phyloP scores from a whole-genome alignment of 2,797 vertebrate species.

The Chloroceryle amazona region DNA sequence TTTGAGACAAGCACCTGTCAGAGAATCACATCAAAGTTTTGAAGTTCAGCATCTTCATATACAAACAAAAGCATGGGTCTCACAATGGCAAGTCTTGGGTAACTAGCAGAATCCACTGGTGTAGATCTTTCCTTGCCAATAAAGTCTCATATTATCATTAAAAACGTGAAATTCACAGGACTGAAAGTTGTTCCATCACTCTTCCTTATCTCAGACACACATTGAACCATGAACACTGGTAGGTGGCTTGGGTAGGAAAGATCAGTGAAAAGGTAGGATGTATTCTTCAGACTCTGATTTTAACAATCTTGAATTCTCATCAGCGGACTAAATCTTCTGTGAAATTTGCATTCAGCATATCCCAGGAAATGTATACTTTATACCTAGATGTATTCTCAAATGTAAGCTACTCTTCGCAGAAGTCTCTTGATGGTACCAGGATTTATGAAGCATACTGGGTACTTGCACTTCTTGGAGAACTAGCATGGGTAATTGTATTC shows the following conservation, averaged over 20 bases:
- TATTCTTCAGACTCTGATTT: background rate
- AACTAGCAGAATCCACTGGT: background rate
- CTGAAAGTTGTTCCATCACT: background rate
- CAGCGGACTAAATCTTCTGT: background rate
- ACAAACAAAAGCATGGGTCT: background rate
- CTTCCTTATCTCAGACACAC: background rate
- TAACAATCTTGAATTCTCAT: background rate
- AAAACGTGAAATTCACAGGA: background rate
- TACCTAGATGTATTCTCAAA: background rate
- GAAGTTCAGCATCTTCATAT: background rate
- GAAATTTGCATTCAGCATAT: background rate
- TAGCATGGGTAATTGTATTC: background rate
- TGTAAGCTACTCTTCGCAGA: background rate
- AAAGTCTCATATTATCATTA: background rate
- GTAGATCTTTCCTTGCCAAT: background rate
- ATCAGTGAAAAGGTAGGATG: background rate
- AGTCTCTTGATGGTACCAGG: background rate
- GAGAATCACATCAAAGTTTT: background rate
- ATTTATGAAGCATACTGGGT: background rate
- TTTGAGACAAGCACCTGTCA: background rate
- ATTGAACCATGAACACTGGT: background rate
- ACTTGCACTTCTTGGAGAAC: background rate
- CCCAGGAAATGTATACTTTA: background rate
- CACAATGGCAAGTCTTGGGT: background rate
- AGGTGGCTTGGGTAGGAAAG: background rate